phyloP scores from a whole-genome alignment of 2,113 vertebrate species.

The Muscicapa adusta region DNA sequence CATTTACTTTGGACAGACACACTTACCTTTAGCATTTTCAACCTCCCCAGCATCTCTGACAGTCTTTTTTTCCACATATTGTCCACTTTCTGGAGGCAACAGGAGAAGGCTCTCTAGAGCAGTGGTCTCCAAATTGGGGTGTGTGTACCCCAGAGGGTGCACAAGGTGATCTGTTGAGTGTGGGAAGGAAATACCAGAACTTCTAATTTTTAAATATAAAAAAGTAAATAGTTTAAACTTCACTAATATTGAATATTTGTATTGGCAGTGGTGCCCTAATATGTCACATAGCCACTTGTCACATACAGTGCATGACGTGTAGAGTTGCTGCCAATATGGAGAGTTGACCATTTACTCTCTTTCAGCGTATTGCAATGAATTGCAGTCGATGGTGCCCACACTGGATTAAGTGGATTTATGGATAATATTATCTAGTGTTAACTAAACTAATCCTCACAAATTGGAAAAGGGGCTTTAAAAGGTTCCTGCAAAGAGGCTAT shows the following conservation, averaged over 20 bases:
- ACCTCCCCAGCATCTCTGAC: neutral
- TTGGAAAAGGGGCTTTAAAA: neutral
- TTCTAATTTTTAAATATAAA: neutral
- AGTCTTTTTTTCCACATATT: neutral
- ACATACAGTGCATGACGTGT: neutral
- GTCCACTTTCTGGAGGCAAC: neutral
- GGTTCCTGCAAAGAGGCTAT: neutral
- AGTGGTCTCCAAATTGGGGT: neutral
- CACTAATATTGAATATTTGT: neutral
- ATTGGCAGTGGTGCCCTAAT: neutral
- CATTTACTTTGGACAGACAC: conserved; percentile 48
- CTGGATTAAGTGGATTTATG: neutral
- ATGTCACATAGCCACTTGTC: neutral
- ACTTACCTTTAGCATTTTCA: neutral
- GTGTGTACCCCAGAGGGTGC: fast-evolving
- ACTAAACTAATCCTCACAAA: neutral
- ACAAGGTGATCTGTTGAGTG: neutral
- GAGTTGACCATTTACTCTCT: neutral
- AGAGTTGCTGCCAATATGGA: fast-evolving
- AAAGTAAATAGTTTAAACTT: neutral
- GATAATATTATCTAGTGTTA: neutral
- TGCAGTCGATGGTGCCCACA: neutral
- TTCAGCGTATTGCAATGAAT: neutral
- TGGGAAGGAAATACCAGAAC: neutral
- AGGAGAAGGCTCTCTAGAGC: neutral